Evolutionary conservation across 2,888 invertebrate genomes (phyloP).

Genomic region (Cremastobaeus sp.): DNA sequence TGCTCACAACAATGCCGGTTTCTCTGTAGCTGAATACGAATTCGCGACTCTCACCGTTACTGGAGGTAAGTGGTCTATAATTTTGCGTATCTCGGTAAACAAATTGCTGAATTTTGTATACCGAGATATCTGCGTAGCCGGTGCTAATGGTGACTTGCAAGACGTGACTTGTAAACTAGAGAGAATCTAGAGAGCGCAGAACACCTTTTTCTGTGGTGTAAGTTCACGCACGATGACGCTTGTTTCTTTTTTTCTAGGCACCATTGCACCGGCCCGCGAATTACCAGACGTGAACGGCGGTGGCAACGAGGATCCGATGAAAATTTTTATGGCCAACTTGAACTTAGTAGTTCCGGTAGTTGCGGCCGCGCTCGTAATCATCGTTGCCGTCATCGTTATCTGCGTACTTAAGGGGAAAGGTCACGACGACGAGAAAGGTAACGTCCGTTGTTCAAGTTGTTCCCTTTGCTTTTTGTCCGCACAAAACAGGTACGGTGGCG

Average conservation of each 20-base stretch:
- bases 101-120: constrained; percentile 23
- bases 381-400: constrained; percentile 95
- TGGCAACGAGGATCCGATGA: constrained; percentile 87
- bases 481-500: constrained; percentile 86
- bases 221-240: no score
- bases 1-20: constrained; percentile 96
- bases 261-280: constrained; percentile 94
- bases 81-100: constrained; percentile 8
- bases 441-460: constrained; percentile 80
- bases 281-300: constrained; percentile 84
- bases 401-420: constrained; percentile 93
- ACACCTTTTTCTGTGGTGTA: no score
- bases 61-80: constrained; percentile 84
- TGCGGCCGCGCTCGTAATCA: constrained; percentile 93
- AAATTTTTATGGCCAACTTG: constrained; percentile 92
- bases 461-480: constrained; percentile 70
- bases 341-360: constrained; percentile 96
- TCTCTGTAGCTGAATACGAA: constrained; percentile 96
- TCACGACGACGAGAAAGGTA: constrained; percentile 87
- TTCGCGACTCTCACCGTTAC: constrained; percentile 96
- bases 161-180: no score
- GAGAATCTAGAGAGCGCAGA: no score
- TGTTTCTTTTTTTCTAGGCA: constrained; percentile 88
- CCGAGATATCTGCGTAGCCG: constrained; percentile 66
- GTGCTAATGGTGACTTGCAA: constrained; percentile 75